Percentiles rank a stretch among this genome's conserved stretches.
phyloP scores from a whole-genome alignment of 37 sponge, comb jelly and placozoan species.

The Beroe forskalii region DNA sequence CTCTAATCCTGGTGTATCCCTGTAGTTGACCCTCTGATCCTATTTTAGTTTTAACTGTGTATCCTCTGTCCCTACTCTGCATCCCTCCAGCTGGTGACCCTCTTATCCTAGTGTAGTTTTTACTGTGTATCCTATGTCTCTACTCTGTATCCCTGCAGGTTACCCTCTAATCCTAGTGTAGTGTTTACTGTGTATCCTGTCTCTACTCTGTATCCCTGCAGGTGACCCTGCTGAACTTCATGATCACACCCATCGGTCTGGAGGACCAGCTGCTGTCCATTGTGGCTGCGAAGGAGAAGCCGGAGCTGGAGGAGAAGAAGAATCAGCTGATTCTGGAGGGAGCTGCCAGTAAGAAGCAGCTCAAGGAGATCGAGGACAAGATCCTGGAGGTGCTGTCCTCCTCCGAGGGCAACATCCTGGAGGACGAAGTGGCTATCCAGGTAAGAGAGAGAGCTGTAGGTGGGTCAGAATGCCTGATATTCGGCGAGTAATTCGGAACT shows the following conservation, averaged over 20 bases:
- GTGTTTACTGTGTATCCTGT: too few relatives aligned
- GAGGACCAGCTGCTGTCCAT: constrained; percentile 97
- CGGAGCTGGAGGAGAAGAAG: constrained; percentile 96
- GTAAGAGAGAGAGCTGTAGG: neutral
- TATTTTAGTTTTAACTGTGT: too few relatives aligned
- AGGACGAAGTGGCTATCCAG: constrained; percentile 95
- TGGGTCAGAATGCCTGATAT: too few relatives aligned
- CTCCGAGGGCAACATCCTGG: constrained; percentile 93
- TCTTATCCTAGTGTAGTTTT: too few relatives aligned
- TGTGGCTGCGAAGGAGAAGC: constrained; percentile 97
- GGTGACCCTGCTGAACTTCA: constrained; percentile 94
- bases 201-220: constrained; percentile 16
- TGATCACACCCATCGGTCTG: constrained; percentile 99
- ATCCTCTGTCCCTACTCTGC: too few relatives aligned
- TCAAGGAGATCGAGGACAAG: constrained; percentile 97
- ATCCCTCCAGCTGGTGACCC: too few relatives aligned
- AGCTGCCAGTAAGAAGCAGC: constrained; percentile 92
- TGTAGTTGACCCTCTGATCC: too few relatives aligned
- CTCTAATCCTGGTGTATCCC: too few relatives aligned
- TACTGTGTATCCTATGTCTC: too few relatives aligned
- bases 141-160: neutral
- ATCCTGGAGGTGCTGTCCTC: constrained; percentile 92
- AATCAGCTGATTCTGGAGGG: constrained; percentile 94
- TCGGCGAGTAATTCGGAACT: too few relatives aligned
- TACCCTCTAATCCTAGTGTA: too few relatives aligned